Evolutionary conservation across 2,888 invertebrate genomes (phyloP).

Genomic region (Periphyllus acericola): DNA sequence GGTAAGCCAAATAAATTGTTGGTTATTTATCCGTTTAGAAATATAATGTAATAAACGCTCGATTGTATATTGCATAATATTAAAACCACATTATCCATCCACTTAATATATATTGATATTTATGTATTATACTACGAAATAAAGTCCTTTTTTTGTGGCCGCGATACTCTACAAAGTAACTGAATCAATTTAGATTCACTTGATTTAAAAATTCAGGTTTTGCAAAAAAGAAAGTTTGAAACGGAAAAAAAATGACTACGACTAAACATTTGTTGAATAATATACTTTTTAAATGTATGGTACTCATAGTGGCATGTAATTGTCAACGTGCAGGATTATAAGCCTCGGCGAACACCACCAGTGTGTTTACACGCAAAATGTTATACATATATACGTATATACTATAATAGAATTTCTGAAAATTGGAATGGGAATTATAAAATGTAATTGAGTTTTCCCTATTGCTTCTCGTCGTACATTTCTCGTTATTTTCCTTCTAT

Average conservation of each 20-base stretch:
- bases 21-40: too few species aligned
- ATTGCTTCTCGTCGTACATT: background rate
- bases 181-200: too few species aligned
- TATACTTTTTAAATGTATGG: background rate
- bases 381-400: background rate
- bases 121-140: too few species aligned
- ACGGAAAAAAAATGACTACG: background rate
- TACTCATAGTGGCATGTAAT: background rate
- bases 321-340: background rate
- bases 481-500: background rate
- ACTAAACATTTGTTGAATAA: too few species aligned
- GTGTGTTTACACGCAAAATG: background rate
- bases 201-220: background rate
- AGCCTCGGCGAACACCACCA: too few species aligned
- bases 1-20: background rate
- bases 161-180: too few species aligned
- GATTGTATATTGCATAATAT: too few species aligned
- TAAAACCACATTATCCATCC: too few species aligned
- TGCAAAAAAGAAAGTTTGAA: background rate
- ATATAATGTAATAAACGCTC: too few species aligned
- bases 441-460: constrained; percentile 10
- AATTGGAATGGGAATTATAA: constrained; percentile 11
- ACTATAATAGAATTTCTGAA: background rate
- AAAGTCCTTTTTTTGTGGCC: too few species aligned
- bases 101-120: too few species aligned